phyloP scores from a whole-genome alignment of 2,888 invertebrate species.

The Kryphioiulus occultus region DNA sequence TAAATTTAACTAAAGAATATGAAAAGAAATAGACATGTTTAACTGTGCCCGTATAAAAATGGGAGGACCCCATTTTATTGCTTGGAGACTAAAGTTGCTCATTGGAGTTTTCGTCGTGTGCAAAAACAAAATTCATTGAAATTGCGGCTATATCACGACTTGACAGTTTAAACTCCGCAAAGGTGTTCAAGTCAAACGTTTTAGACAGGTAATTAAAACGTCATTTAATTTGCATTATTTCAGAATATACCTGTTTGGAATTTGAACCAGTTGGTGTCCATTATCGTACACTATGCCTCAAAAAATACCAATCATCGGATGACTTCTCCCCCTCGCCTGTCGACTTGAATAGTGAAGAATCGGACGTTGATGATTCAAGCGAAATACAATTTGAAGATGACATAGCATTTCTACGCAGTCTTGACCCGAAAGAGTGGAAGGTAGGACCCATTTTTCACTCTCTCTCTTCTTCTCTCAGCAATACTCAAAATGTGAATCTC shows the following conservation, averaged over 20 bases:
- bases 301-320: neutral
- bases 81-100: no score
- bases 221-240: neutral
- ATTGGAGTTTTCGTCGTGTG: no score
- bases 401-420: slow-evolving; percentile 80
- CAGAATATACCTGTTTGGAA: neutral
- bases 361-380: slow-evolving; percentile 55
- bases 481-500: neutral
- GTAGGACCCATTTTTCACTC: slow-evolving; percentile 57
- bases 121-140: no score
- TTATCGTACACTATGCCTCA: neutral
- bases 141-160: no score
- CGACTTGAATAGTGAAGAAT: slow-evolving; percentile 33
- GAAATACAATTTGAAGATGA: slow-evolving; percentile 70
- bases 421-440: slow-evolving; percentile 97
- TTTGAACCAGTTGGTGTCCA: slow-evolving; percentile 31
- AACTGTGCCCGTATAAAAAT: no score
- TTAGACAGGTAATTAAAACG: neutral
- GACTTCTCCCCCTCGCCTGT: neutral
- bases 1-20: no score
- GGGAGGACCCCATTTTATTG: no score
- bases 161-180: no score
- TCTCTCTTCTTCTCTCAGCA: neutral
- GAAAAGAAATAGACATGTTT: no score
- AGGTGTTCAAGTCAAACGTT: no score